Evolutionary conservation across 2,797 vertebrate genomes (phyloP).

Genomic region (Setipinna tenuifilis): DNA sequence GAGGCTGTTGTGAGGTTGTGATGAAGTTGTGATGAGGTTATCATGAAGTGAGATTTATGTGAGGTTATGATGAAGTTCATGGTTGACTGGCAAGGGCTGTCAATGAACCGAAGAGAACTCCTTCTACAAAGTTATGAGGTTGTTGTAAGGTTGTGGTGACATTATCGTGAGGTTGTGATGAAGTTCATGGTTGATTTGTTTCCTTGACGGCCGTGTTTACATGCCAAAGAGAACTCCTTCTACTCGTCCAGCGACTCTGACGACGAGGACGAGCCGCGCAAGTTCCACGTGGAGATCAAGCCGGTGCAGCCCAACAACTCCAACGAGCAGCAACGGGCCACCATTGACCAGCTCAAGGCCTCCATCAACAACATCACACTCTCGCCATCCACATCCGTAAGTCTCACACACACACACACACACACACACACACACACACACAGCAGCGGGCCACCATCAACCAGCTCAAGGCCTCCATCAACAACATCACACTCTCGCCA

Average conservation of each 20-base stretch:
- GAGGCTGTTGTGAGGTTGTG: no score
- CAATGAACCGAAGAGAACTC: no score
- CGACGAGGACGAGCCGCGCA: constrained; percentile 92
- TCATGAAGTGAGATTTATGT: background rate
- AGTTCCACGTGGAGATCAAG: constrained; percentile 95
- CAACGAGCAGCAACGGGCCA: constrained; percentile 84
- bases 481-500: constrained; percentile 91
- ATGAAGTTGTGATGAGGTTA: no score
- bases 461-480: constrained; percentile 94
- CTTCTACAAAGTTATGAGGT: no score
- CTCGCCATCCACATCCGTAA: constrained; percentile 87
- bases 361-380: constrained; percentile 94
- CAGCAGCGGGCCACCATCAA: constrained; percentile 86
- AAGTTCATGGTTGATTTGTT: no score
- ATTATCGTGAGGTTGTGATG: no score
- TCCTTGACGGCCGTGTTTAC: constrained; percentile 74
- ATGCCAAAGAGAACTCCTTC: constrained; percentile 98
- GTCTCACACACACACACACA: constrained; percentile 40
- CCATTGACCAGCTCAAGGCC: constrained; percentile 92
- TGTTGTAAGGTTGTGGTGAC: no score
- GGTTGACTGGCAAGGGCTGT: no score
- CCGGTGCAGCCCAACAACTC: constrained; percentile 88
- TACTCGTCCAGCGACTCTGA: constrained; percentile 96
- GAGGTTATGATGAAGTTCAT: background rate
- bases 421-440: constrained; percentile 15